Base-by-base conservation (phyloP, 2,113 vertebrate species). In the Pluvianellus socialis region DNA sequence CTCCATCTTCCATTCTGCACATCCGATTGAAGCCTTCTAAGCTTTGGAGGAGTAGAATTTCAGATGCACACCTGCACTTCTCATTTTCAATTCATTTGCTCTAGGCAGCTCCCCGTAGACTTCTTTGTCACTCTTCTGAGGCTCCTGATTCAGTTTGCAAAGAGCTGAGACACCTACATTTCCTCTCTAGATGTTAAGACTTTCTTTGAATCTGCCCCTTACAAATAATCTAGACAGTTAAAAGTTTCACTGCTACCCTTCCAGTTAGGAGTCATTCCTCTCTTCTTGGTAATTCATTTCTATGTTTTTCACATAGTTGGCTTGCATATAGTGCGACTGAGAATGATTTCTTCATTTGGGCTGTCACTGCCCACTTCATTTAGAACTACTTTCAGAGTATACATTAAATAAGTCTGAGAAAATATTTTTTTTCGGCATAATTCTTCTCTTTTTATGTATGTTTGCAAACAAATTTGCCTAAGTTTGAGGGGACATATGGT, bases 401-500 rank as follows among this genome's bases (percentile, higher is more conserved):
- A 67, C 5, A 12, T 85, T 94, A 94, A 96, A 76, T 90, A 87
- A 92, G 90, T 95, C 74, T 62, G 71, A 96, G 81, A 88, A 79
- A 94, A 59, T 95, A 75, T 86, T 97, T 97, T 74, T 94, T 96
- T 98, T 96, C 92, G 91, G 28, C 28, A 27, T 56, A 77, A 87
- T 97, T 97, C 38, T 91, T 94, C 91, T 94, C 67, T 96, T 96
- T 76, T 92, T 71, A 35, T 55, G n/a, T 72, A 63, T 88, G 89
- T 97, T 98, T 98, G 87, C 95, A 96, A 98, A 97, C 88, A 98
- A 97, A 92, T 96, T 92, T 97, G 93, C 66, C 95, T 45, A 59
- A 71, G 32, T 97, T 97, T 95, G 79, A 91, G 56, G 63, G 91
- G 76, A 96, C 93, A 94, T 95, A 96, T 93, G 96, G 96, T 93